Conservation (phyloP, 2,797 vertebrate genomes). For the Hapalemur alaotrensis region DNA sequence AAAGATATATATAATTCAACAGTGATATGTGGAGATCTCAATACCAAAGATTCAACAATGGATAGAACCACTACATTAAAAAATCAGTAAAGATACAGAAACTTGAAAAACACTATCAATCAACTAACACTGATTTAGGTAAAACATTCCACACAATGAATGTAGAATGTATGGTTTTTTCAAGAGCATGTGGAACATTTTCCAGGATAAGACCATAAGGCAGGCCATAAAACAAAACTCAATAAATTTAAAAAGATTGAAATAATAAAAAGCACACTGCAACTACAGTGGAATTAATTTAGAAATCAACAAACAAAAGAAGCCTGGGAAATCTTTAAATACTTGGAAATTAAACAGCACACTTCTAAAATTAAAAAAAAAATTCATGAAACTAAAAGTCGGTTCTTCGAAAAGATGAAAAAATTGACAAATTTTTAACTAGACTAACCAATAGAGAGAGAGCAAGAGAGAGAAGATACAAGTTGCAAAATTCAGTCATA, state of each 20-base stretch:
- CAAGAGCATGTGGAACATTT: not conserved
- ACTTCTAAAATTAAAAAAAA: not conserved
- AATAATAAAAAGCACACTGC: not conserved
- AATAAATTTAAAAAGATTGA: not conserved
- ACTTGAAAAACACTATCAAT: not conserved
- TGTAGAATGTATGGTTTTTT: not conserved
- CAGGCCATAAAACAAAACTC: not conserved
- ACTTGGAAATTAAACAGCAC: not conserved
- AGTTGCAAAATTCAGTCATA: not conserved
- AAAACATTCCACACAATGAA: not conserved
- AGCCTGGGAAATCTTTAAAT: not conserved
- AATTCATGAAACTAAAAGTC: not conserved
- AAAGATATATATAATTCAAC: not conserved
- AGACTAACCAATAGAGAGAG: not conserved
- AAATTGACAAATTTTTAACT: not conserved
- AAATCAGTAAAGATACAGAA: not conserved
- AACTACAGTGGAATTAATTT: conserved; percentile 17
- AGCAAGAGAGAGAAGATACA: not conserved
- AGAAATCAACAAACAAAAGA: not conserved
- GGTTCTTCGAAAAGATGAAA: not conserved
- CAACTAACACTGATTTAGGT: not conserved
- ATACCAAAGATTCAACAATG: not conserved
- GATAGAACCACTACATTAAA: not conserved
- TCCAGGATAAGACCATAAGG: not conserved
- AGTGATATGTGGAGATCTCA: not conserved